Conservation (phyloP, 2,113 vertebrate species). For the Xyrauchen texanus region DNA sequence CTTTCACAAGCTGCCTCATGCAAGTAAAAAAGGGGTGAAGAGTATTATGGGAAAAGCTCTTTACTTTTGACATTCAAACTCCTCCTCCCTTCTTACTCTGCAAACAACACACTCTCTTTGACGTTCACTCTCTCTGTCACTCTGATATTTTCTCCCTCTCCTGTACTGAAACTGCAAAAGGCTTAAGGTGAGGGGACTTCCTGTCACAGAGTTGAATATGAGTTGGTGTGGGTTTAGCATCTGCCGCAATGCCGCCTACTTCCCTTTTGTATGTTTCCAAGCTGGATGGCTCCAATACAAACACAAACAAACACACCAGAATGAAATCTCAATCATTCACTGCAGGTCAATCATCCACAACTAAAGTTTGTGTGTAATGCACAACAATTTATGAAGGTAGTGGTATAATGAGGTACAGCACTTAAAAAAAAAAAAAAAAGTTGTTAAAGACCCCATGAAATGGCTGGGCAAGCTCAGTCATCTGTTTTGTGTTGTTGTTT, state of each 20-base stretch:
- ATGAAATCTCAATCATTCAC: slow-evolving; percentile 38
- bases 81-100: slow-evolving; percentile 27
- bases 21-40: slow-evolving; percentile 26
- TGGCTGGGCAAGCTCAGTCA: too few species aligned
- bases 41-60: slow-evolving; percentile 60
- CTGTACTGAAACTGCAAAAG: background rate
- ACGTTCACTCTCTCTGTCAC: slow-evolving; percentile 9
- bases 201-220: slow-evolving; percentile 37
- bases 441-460: too few species aligned
- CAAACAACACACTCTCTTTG: slow-evolving; percentile 17
- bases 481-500: too few species aligned
- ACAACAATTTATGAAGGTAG: background rate
- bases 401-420: background rate
- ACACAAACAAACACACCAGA: slow-evolving; percentile 10
- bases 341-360: slow-evolving; percentile 16
- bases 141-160: background rate
- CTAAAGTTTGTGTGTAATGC: slow-evolving; percentile 29
- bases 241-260: slow-evolving; percentile 6
- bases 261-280: background rate
- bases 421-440: too few species aligned
- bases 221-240: slow-evolving; percentile 15
- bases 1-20: slow-evolving; percentile 49
- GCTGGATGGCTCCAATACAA: slow-evolving; percentile 13
- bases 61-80: slow-evolving; percentile 47
- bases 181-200: slow-evolving; percentile 34